Conservation (phyloP, 2,113 vertebrate species). For the Rhinoptilus africanus region DNA sequence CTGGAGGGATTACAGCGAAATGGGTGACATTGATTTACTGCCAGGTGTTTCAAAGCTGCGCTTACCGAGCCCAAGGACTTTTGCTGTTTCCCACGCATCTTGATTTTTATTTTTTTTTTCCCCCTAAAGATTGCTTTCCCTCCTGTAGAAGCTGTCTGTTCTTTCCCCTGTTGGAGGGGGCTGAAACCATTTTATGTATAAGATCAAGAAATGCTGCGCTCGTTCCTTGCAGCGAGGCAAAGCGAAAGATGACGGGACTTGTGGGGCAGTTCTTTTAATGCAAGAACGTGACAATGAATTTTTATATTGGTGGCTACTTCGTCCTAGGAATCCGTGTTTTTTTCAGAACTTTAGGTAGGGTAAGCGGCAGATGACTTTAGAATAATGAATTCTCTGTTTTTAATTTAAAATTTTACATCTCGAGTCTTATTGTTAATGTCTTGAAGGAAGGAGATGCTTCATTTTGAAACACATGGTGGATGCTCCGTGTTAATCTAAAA, state of each 20-base stretch:
- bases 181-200: background rate
- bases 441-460: background rate
- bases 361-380: background rate
- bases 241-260: background rate
- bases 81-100: background rate
- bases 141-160: background rate
- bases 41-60: constrained; percentile 28
- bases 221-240: background rate
- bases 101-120: background rate
- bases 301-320: background rate
- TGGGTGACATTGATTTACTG: constrained; percentile 55
- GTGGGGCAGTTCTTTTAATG: background rate
- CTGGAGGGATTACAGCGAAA: constrained; percentile 32
- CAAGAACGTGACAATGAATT: background rate
- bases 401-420: background rate
- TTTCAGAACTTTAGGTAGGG: background rate
- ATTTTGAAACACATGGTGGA: background rate
- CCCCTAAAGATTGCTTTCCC: background rate
- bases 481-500: background rate
- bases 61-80: constrained; percentile 23
- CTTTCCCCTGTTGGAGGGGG: background rate
- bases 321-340: background rate
- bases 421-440: background rate
- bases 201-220: background rate
- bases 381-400: background rate